phyloP scores from a whole-genome alignment of 1,140 invertebrate species.

The Drosophila parvula region DNA sequence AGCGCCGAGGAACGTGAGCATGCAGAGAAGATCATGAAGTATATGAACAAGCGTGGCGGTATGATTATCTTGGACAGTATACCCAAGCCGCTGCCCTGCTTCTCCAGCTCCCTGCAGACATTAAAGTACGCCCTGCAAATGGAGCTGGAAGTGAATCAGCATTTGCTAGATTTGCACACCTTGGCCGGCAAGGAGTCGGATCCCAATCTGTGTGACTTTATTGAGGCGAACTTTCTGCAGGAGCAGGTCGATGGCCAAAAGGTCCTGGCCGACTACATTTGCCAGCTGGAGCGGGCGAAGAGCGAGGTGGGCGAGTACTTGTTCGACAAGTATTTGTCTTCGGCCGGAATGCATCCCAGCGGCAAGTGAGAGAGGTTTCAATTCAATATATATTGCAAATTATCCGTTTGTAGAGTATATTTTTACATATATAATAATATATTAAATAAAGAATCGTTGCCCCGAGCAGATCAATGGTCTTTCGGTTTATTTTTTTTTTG shows the following conservation, averaged over 20 bases:
- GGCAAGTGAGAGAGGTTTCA: not conserved
- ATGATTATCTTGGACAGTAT: constrained; percentile 86
- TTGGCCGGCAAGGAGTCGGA: constrained; percentile 88
- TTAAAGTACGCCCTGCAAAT: constrained; percentile 89
- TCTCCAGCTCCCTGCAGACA: constrained; percentile 88
- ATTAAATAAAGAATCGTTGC: constrained; percentile 1
- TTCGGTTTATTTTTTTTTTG: not conserved
- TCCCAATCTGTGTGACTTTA: constrained; percentile 89
- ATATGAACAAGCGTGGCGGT: constrained; percentile 93
- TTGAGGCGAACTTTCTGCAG: constrained; percentile 89
- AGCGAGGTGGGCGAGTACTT: constrained; percentile 90
- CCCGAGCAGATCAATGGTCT: constrained; percentile 5
- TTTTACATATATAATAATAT: not conserved
- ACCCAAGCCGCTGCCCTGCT: constrained; percentile 87
- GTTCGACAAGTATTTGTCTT: constrained; percentile 87
- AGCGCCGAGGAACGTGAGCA: constrained; percentile 92
- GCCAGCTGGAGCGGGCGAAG: constrained; percentile 89
- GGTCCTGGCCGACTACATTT: constrained; percentile 88
- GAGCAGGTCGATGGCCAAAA: constrained; percentile 92
- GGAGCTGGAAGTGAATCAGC: constrained; percentile 92
- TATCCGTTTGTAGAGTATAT: not conserved
- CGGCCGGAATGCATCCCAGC: constrained; percentile 34
- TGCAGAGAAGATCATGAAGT: constrained; percentile 90
- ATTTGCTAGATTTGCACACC: constrained; percentile 88
- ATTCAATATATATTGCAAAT: not conserved